These are phyloP conservation scores for Tromatobia lineatoria DNA, from an alignment of 2,888 invertebrate species.

Conservation along the genomic window DNA sequence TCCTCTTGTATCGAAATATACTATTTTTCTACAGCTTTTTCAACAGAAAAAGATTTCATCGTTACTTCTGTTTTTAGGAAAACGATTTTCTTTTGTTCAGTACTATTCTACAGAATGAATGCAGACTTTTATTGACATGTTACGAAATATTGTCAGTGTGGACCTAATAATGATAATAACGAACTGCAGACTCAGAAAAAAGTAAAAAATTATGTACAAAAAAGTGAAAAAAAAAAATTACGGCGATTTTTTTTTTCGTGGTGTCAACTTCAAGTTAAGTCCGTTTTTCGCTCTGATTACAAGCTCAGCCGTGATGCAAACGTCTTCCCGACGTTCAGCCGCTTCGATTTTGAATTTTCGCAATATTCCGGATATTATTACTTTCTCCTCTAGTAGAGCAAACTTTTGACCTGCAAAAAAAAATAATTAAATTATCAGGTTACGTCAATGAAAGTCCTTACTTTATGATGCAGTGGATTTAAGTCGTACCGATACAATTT, in stretches of 20 bases:
- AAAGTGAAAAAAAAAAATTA: not conserved
- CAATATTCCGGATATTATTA: slow-evolving; percentile 87
- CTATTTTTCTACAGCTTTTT: too few relatives aligned
- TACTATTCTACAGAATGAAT: too few relatives aligned
- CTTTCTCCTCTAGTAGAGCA: slow-evolving; percentile 87
- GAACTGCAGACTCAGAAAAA: too few relatives aligned
- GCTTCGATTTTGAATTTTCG: slow-evolving; percentile 87
- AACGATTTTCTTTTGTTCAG: too few relatives aligned
- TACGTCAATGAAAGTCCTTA: not conserved
- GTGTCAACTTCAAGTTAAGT: slow-evolving; percentile 78
- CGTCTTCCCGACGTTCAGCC: slow-evolving; percentile 87
- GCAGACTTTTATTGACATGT: too few relatives aligned
- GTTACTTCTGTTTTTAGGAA: too few relatives aligned
- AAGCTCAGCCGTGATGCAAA: slow-evolving; percentile 87
- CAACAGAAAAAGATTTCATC: too few relatives aligned
- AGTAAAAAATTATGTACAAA: too few relatives aligned
- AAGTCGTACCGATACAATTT: slow-evolving; percentile 79
- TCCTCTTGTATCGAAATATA: too few relatives aligned
- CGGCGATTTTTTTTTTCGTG: slow-evolving; percentile 35
- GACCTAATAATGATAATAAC: too few relatives aligned
- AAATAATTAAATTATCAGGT: not conserved
- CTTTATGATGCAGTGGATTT: not conserved
- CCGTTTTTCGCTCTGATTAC: slow-evolving; percentile 87
- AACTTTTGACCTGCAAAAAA: slow-evolving; percentile 86
- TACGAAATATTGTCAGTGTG: too few relatives aligned